Evolutionary conservation across 2,113 vertebrate species (phyloP).

Genomic region (Podarcis raffonei): DNA sequence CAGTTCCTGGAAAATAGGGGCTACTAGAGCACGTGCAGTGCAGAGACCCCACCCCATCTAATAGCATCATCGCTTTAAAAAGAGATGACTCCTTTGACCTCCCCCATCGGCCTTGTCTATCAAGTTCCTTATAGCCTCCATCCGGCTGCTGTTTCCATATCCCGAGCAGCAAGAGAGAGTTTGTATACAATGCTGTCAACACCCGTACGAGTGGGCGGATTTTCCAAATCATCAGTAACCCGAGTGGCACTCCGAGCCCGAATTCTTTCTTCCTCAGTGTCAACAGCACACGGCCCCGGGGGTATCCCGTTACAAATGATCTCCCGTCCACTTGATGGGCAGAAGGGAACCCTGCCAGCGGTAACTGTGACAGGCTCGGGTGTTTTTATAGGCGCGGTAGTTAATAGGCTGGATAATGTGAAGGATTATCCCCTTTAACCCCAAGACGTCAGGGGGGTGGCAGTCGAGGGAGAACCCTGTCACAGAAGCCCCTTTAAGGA

Average conservation of each 20-base stretch:
- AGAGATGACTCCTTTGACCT: conserved; percentile 34
- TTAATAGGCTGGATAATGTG: conserved; percentile 72
- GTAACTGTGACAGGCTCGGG: conserved; percentile 56
- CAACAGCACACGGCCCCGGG: conserved; percentile 58
- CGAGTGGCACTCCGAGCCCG: conserved; percentile 64
- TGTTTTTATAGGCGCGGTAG: conserved; percentile 68
- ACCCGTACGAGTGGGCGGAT: conserved; percentile 62
- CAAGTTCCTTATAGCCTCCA: conserved; percentile 36
- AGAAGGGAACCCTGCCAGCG: conserved; percentile 58
- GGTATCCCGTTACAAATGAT: conserved; percentile 66
- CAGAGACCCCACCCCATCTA: neutral
- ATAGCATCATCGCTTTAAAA: conserved; percentile 30
- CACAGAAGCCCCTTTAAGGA: neutral
- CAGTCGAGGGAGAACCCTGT: neutral
- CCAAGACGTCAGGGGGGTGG: conserved; percentile 40
- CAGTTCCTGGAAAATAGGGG: too few species aligned
- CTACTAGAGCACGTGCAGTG: neutral
- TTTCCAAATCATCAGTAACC: conserved; percentile 75
- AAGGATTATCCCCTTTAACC: conserved; percentile 68
- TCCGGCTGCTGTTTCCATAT: conserved; percentile 23
- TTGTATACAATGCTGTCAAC: conserved; percentile 72
- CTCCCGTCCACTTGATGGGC: conserved; percentile 66
- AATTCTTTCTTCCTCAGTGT: conserved; percentile 70
- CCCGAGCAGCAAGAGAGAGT: conserved; percentile 41
- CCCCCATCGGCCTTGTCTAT: conserved; percentile 25